A percentile compares a stretch with the other conserved stretches of the same genome.
These are phyloP conservation scores for Lepidothrix coronata DNA, from an alignment of 2,113 vertebrate species.

Conservation along the genomic window DNA sequence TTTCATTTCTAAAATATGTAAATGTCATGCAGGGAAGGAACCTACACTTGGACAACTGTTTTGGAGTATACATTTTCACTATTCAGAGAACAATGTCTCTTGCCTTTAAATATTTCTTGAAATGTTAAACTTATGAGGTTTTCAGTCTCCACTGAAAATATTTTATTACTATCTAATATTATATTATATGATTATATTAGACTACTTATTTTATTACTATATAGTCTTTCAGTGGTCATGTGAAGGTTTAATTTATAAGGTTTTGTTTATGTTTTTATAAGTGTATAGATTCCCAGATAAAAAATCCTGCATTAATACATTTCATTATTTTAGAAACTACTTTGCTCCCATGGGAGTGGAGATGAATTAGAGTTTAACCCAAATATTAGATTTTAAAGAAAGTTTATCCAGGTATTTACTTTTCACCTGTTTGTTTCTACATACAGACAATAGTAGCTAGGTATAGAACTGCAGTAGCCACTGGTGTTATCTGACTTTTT, in stretches of 20 bases:
- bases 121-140: background rate
- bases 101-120: background rate
- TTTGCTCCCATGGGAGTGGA: background rate
- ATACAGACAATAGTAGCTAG: background rate
- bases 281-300: background rate
- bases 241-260: background rate
- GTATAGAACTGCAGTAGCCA: background rate
- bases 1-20: background rate
- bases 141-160: background rate
- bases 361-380: background rate
- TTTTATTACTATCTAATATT: background rate
- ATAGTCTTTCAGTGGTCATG: background rate
- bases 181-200: background rate
- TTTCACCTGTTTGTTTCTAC: background rate
- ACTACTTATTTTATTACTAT: background rate
- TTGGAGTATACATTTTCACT: background rate
- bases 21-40: background rate
- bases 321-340: background rate
- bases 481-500: background rate
- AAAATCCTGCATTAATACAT: background rate
- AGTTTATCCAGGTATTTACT: background rate
- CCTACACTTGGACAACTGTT: background rate
- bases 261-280: background rate
- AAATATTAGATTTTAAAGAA: background rate
- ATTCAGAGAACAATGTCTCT: background rate